Evolutionary conservation across 2,113 vertebrate species (phyloP).

Genomic region (Pituophis catenifer): DNA sequence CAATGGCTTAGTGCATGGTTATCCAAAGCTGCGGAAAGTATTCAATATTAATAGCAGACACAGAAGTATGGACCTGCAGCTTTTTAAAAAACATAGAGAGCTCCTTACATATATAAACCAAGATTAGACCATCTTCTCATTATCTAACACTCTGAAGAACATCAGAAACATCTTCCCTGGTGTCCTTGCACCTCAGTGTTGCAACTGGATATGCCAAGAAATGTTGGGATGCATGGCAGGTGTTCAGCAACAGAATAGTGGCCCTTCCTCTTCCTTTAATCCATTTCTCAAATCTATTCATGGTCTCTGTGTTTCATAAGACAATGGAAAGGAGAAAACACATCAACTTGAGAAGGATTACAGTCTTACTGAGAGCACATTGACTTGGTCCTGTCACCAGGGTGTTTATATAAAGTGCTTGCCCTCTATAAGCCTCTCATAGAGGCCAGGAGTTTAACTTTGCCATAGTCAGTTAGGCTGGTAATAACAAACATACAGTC

Average conservation of each 20-base stretch:
- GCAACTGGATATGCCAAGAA: background rate
- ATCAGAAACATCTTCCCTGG: background rate
- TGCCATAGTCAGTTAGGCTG: background rate
- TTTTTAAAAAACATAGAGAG: background rate
- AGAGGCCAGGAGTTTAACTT: conserved; percentile 18
- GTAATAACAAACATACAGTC: conserved; percentile 31
- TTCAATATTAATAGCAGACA: background rate
- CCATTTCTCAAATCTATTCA: background rate
- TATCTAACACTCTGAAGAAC: background rate
- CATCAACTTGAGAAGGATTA: background rate
- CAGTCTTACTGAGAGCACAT: background rate
- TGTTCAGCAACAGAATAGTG: background rate
- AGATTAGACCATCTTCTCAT: background rate
- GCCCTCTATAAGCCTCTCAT: background rate
- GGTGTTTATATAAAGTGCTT: conserved; percentile 20
- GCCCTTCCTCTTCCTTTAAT: background rate
- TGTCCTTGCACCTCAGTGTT: background rate
- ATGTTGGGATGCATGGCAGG: background rate
- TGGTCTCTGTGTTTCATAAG: background rate
- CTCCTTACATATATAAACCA: background rate
- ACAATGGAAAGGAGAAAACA: background rate
- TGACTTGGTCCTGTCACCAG: background rate
- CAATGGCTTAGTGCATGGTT: background rate
- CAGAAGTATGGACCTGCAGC: background rate
- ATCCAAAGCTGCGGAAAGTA: background rate